phyloP scores from a whole-genome alignment of 1,140 invertebrate genomes.

The Lordiphosa stackelbergi region DNA sequence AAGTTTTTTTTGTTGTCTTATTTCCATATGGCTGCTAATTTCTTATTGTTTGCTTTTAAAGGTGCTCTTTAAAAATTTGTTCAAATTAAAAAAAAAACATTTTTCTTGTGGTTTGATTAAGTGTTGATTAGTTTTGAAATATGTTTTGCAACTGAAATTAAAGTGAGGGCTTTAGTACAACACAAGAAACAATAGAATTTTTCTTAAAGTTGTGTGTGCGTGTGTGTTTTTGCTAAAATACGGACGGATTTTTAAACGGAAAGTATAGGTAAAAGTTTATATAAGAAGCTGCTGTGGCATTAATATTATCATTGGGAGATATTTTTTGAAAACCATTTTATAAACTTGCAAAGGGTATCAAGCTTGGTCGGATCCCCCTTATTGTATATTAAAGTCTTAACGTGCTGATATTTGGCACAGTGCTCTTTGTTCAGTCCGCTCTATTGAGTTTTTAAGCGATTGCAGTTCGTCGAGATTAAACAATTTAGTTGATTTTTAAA shows the following conservation, averaged over 20 bases:
- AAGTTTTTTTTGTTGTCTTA: conserved; percentile 42
- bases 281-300: conserved; percentile 46
- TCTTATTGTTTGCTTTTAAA: conserved; percentile 68
- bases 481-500: no score
- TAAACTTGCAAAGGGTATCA: not conserved
- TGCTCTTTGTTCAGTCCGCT: no score
- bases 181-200: not conserved
- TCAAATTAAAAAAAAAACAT: not conserved
- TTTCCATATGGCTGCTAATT: conserved; percentile 47
- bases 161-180: not conserved
- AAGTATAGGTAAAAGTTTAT: conserved; percentile 47
- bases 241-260: conserved; percentile 72
- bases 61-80: conserved; percentile 66
- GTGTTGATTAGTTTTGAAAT: conserved; percentile 15
- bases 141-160: conserved; percentile 5
- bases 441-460: no score
- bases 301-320: conserved; percentile 27
- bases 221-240: conserved; percentile 56
- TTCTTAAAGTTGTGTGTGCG: conserved; percentile 11
- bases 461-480: no score
- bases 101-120: conserved; percentile 24
- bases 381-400: no score
- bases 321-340: not conserved
- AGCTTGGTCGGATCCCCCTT: no score
- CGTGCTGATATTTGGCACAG: no score